Evolutionary conservation across 2,797 vertebrate species (phyloP), one percentile per base, ranked within the genome.

Genomic region (Natrix natrix): DNA sequence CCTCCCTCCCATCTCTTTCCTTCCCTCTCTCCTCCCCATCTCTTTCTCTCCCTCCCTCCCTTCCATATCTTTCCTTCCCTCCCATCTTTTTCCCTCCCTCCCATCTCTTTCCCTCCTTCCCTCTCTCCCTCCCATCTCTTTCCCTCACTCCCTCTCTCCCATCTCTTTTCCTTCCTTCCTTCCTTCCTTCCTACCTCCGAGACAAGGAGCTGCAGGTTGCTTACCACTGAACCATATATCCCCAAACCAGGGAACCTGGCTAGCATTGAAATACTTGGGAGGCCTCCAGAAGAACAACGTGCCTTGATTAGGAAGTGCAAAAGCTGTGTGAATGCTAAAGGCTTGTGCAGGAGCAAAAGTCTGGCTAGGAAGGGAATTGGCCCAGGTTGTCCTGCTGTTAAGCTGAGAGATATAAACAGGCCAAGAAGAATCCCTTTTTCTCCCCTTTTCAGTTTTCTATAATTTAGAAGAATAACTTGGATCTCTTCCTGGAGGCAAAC

Each of bases 211-310:
- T 78, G 8, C 69, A 43, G 32, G 17, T 78, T 78, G 69, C 7
- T 78, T 17, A 22, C n/a, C 32, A 20, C 69, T 32, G 16, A 74
- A 74, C 16, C 16, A 20, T 22, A 26, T 90, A 43, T 94, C 93
- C 94, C 94, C 69, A 92, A 89, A 66, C 86, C 87, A 92, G 1
- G 87, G 93, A 93, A 94, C 96, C 92, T 96, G 95, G 92, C 91
- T 95, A 87, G 91, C 37, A 93, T 63, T 92, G 86, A 26, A 91
- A 20, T 24, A 89, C n/a, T 48, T 2, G 1, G 12, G 12, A 93
- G 87, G 32, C 5, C 92, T 91, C 55, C 32, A 17, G 90, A 93
- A 86, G 26, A 74, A 91, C 55, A 74, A 88, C 11, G 16, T 7
- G n/a, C 28, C 56, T 28, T 92, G 91, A 95, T 90, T 8, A 88